A percentile compares a stretch with the other conserved stretches of the same genome.
phyloP scores from a whole-genome alignment of 2,113 vertebrate genomes.

The Prunella fulvescens region DNA sequence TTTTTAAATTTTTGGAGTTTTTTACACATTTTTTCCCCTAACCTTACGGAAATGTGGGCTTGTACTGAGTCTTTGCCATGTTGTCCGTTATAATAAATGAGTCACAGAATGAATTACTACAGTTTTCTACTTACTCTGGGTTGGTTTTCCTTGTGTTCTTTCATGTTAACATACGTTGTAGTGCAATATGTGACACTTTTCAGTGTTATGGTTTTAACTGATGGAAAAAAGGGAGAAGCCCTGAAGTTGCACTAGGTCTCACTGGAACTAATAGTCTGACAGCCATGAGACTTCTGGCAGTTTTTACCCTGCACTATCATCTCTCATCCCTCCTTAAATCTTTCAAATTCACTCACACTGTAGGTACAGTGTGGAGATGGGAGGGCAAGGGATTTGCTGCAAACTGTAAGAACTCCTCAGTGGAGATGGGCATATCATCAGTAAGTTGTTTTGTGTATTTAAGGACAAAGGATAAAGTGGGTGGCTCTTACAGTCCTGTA shows the following conservation, averaged over 20 bases:
- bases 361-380: not conserved
- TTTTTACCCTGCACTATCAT: not conserved
- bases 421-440: not conserved
- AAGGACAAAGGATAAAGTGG: not conserved
- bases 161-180: not conserved
- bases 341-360: not conserved
- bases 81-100: not conserved
- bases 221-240: not conserved
- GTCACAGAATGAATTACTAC: not conserved
- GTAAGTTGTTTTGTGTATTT: not conserved
- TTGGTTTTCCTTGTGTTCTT: not conserved
- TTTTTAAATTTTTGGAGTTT: not conserved
- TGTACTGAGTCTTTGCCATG: not conserved
- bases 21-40: not conserved
- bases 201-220: not conserved
- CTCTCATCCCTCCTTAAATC: not conserved
- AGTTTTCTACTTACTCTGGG: not conserved
- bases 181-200: not conserved
- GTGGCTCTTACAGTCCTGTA: not conserved
- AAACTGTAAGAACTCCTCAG: not conserved
- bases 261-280: not conserved
- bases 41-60: not conserved
- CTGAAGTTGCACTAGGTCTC: not conserved
- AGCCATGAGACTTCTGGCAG: not conserved
- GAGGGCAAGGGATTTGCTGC: not conserved